Evolutionary conservation across 2,797 vertebrate genomes (phyloP), one percentile per base, ranked within the genome.

Genomic region (Buceros bicornis): DNA sequence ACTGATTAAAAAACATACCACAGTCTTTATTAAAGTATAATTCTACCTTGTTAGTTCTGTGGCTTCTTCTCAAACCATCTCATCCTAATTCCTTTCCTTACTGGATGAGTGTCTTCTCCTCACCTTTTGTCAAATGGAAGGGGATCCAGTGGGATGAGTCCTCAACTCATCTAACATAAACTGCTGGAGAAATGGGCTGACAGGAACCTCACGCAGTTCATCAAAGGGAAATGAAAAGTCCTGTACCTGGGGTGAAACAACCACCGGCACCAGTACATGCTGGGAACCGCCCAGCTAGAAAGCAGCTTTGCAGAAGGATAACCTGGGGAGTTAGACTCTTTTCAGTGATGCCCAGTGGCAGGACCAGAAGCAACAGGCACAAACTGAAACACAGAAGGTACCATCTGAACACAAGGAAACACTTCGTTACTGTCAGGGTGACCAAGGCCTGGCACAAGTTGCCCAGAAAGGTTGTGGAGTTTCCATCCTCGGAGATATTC

Each of bases 241-340:
- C 45, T 86, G 1, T 26, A 40, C 11, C 24, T 25, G 28, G 9
- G 8, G 16, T 3, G 7, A 50, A 71, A 60, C 10, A 74, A 37
- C 5, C 20, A 14, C 5, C 7, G 16, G 8, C 40, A 85, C 8
- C 6, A 43, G 24, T 16, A 71, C 15, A 1, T 0, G 1, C 22
- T 79, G 53, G 31, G 43, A 78, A 6, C 10, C 20, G 42, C 15
- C 6, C 22, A 70, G 48, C 1, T 19, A 15, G 33, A 62, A 73
- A 83, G 13, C 47, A 57, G 18, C 29, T 61, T 43, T 73, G 26
- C 16, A 25, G 48, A 82, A 35, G 37, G 40, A 22, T 5, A 3
- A 28, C 33, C 19, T 31, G 31, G 22, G 16, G 29, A 71, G 7
- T 11, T 14, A 43, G 4, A 11, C 3, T 64, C 16, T 20, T 80